Conservation (phyloP, 2,113 vertebrate species). For the Scytalopus superciliaris region DNA sequence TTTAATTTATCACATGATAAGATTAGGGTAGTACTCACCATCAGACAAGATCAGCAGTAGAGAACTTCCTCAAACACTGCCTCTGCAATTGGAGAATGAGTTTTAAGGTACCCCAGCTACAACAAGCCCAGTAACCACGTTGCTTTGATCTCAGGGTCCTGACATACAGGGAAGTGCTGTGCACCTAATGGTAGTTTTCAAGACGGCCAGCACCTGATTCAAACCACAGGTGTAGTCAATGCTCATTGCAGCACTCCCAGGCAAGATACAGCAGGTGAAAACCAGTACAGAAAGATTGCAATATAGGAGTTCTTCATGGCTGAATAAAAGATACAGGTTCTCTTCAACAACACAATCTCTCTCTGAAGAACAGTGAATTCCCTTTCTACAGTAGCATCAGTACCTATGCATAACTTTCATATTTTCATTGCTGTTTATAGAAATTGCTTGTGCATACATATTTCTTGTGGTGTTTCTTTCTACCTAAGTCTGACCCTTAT, state of each 20-base stretch:
- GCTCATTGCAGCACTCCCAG: neutral
- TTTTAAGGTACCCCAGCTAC: rapidly evolving
- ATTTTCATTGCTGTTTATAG: constrained; percentile 21
- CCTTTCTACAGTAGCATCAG: neutral
- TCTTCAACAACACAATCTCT: neutral
- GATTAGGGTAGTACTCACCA: neutral
- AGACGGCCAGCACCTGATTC: neutral
- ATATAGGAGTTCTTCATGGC: neutral
- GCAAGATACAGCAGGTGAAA: neutral
- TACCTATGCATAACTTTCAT: neutral
- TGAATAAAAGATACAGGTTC: neutral
- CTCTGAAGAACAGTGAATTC: neutral
- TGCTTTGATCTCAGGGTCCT: rapidly evolving
- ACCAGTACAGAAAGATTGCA: neutral
- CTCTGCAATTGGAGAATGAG: rapidly evolving
- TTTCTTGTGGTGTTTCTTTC: neutral
- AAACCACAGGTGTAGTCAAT: neutral
- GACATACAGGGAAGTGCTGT: rapidly evolving
- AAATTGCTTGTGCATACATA: neutral
- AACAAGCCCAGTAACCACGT: neutral
- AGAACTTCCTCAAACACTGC: neutral
- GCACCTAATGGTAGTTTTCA: neutral
- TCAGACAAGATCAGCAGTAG: rapidly evolving
- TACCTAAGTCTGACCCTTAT: neutral
- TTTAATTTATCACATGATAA: neutral